These are phyloP conservation scores for Heteromormyrus szaboi DNA, from an alignment of 2,797 vertebrate species.

Conservation along the genomic window DNA sequence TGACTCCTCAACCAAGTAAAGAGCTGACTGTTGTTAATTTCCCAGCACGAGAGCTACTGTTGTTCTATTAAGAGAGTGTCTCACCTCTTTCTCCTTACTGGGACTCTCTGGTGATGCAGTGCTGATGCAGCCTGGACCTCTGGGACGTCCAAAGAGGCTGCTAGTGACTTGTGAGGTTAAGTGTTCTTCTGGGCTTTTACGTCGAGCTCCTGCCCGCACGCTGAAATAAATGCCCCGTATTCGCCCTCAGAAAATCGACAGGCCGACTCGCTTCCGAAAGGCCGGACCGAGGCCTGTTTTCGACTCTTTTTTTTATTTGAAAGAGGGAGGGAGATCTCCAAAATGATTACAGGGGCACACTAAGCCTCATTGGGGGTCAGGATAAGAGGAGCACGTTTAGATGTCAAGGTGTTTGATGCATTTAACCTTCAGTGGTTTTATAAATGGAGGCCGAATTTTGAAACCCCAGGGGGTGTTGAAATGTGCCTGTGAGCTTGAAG, in stretches of 20 bases:
- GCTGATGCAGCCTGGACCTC: not conserved
- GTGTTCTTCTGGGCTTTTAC: not conserved
- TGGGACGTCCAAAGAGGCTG: not conserved
- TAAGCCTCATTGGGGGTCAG: not conserved
- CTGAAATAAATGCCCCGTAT: not conserved
- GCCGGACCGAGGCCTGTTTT: not conserved
- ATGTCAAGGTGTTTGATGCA: not conserved
- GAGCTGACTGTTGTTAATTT: not conserved
- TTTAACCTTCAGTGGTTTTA: not conserved
- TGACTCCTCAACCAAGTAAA: not conserved
- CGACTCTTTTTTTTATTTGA: not conserved
- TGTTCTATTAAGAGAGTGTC: not conserved
- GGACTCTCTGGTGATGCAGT: not conserved
- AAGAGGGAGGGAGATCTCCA: not conserved
- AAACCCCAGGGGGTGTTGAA: not conserved
- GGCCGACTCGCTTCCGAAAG: not conserved
- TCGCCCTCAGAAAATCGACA: not conserved
- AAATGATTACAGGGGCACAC: not conserved
- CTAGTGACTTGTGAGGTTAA: not conserved
- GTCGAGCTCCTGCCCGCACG: not conserved
- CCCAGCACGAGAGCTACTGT: not conserved
- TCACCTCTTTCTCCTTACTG: not conserved
- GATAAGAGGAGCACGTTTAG: not conserved
- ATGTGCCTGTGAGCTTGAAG: not conserved
- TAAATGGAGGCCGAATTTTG: not conserved